Evolutionary conservation across 2,888 invertebrate genomes (phyloP).

Genomic region (Nephrotoma guestfalica): DNA sequence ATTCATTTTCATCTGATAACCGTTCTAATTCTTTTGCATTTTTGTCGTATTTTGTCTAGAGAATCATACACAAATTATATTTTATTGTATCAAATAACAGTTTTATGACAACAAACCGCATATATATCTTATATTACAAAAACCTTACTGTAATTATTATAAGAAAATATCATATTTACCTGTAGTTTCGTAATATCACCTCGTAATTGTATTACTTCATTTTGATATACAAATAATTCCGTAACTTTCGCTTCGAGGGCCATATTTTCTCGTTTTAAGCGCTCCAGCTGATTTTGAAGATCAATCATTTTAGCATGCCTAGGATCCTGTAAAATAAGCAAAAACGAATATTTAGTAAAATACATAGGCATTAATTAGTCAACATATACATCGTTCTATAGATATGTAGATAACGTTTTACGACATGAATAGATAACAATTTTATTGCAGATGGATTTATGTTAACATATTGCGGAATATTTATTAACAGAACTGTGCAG

Average conservation of each 20-base stretch:
- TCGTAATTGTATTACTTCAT: slow-evolving; percentile 50
- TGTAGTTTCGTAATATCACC: slow-evolving; percentile 55
- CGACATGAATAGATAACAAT: not conserved
- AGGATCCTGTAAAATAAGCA: slow-evolving; percentile 19
- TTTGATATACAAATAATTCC: slow-evolving; percentile 48
- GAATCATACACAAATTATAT: not conserved
- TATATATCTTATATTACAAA: slow-evolving; percentile 1
- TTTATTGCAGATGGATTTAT: not conserved
- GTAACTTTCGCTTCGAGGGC: slow-evolving; percentile 44
- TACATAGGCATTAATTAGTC: not conserved
- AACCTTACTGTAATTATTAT: not conserved
- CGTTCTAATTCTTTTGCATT: slow-evolving; percentile 35
- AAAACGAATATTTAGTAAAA: not conserved
- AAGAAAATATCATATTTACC: slow-evolving; percentile 29
- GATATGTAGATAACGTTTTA: not conserved
- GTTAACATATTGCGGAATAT: too few species aligned
- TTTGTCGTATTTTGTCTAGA: slow-evolving; percentile 28
- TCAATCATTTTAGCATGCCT: slow-evolving; percentile 40
- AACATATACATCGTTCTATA: not conserved
- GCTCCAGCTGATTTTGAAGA: slow-evolving; percentile 46
- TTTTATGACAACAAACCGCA: not conserved
- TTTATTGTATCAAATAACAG: not conserved
- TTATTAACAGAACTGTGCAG: too few species aligned
- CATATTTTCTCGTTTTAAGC: slow-evolving; percentile 47
- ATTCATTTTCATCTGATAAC: slow-evolving; percentile 62